Conservation (phyloP, 1,140 invertebrate genomes). For the Anagrus nilaparvatae region DNA sequence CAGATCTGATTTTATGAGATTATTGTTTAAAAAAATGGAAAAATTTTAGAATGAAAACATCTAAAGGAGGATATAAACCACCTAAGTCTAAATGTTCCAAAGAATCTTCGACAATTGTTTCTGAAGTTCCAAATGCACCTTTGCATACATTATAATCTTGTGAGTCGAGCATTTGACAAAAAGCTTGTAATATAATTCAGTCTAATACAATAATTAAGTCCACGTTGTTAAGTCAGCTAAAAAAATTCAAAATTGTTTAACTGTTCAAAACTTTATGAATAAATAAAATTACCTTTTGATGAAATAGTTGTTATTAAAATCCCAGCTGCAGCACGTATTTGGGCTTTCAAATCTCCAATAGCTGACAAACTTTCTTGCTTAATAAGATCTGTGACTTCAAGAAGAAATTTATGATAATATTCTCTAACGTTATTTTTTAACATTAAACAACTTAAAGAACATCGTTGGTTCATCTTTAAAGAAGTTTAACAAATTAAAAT, state of each 20-base stretch:
- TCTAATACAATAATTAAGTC: slow-evolving; percentile 93
- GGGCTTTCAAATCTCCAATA: slow-evolving; percentile 85
- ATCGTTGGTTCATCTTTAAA: slow-evolving; percentile 92
- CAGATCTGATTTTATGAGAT: slow-evolving; percentile 92
- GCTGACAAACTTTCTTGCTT: slow-evolving; percentile 90
- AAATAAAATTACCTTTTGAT: slow-evolving; percentile 59
- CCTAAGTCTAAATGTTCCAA: slow-evolving; percentile 87
- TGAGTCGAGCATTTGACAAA: slow-evolving; percentile 93
- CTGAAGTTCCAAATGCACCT: slow-evolving; percentile 94
- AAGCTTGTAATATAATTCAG: no score
- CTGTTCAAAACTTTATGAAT: neutral
- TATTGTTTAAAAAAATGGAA: slow-evolving; percentile 93
- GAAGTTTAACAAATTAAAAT: slow-evolving; percentile 13
- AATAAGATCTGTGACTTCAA: slow-evolving; percentile 83
- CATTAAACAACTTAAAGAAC: slow-evolving; percentile 93
- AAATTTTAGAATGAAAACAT: slow-evolving; percentile 95
- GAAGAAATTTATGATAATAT: slow-evolving; percentile 83
- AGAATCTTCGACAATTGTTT: slow-evolving; percentile 99
- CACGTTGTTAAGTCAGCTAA: slow-evolving; percentile 71
- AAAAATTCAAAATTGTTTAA: neutral
- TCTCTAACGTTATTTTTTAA: slow-evolving; percentile 97
- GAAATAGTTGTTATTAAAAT: slow-evolving; percentile 96
- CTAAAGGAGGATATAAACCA: slow-evolving; percentile 80
- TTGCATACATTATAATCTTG: slow-evolving; percentile 94
- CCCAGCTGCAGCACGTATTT: slow-evolving; percentile 94